A percentile compares a stretch with the other conserved stretches of the same genome.
phyloP scores from a whole-genome alignment of 2,888 invertebrate genomes.

The Cantharis nigra region DNA sequence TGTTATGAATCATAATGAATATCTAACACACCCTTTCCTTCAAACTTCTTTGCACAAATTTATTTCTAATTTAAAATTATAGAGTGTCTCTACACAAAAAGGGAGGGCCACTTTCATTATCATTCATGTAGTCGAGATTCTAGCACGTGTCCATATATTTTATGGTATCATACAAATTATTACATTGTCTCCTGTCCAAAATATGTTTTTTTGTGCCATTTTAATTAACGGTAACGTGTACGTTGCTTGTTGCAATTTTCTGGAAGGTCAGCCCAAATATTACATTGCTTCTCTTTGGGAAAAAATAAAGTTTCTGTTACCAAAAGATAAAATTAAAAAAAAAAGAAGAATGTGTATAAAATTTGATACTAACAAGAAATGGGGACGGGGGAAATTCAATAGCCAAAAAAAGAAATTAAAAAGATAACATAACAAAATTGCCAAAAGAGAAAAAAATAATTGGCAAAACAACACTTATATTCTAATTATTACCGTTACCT shows the following conservation, averaged over 20 bases:
- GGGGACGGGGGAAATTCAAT: too few relatives aligned
- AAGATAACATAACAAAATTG: too few relatives aligned
- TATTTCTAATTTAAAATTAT: slow-evolving; percentile 37
- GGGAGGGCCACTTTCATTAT: slow-evolving; percentile 34
- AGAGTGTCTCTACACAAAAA: slow-evolving; percentile 35
- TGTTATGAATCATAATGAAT: slow-evolving; percentile 38
- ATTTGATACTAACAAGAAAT: too few relatives aligned
- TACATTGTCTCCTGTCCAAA: slow-evolving; percentile 17
- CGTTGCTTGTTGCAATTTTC: neutral
- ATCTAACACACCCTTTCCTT: slow-evolving; percentile 35
- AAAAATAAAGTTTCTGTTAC: too few relatives aligned
- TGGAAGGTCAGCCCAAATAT: neutral
- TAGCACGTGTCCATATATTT: slow-evolving; percentile 31
- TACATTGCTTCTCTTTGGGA: neutral
- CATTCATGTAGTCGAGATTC: slow-evolving; percentile 34
- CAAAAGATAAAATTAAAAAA: too few relatives aligned
- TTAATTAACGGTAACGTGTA: neutral
- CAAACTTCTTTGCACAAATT: slow-evolving; percentile 30
- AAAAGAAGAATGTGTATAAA: too few relatives aligned
- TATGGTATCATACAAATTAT: slow-evolving; percentile 16
- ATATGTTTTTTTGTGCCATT: slow-evolving; percentile 3
- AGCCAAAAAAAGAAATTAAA: too few relatives aligned
- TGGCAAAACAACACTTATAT: too few relatives aligned
- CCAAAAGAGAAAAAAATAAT: too few relatives aligned
- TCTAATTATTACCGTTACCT: too few relatives aligned